Percentiles rank a stretch among this genome's conserved stretches.
Conservation (phyloP, 2,888 invertebrate genomes). For the Dicyrtoma fusca region DNA sequence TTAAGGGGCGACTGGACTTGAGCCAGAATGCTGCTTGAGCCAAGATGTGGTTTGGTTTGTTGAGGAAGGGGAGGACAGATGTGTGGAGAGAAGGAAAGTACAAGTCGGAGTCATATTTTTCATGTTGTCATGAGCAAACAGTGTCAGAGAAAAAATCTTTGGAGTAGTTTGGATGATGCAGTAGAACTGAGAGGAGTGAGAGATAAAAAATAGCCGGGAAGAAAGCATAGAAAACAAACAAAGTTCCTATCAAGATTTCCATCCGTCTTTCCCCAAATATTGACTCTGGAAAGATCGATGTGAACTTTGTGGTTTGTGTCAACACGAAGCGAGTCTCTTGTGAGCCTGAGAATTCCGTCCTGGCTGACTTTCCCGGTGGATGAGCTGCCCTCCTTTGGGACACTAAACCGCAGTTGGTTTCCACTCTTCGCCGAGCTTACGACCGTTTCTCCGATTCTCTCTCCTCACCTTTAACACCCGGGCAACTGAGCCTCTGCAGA, state of each 20-base stretch:
- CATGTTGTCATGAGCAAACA: slow-evolving; percentile 30
- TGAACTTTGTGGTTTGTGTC: slow-evolving; percentile 29
- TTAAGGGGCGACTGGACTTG: too few species aligned
- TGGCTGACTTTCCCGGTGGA: background rate
- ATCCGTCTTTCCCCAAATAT: slow-evolving; percentile 24
- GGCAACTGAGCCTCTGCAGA: too few species aligned
- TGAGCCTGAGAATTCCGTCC: slow-evolving; percentile 17
- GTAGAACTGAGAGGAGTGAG: background rate
- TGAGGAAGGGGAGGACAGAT: background rate
- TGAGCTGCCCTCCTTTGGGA: too few species aligned
- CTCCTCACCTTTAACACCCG: background rate
- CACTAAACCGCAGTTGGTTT: background rate
- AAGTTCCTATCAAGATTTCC: slow-evolving; percentile 31
- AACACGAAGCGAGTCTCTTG: slow-evolving; percentile 14
- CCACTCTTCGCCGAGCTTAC: background rate
- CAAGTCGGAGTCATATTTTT: slow-evolving; percentile 20
- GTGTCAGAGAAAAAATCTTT: slow-evolving; percentile 25
- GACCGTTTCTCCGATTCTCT: background rate
- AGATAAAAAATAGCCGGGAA: background rate
- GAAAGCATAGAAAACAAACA: slow-evolving; percentile 8
- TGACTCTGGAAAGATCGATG: slow-evolving; percentile 32
- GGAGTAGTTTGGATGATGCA: background rate
- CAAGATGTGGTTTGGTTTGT: slow-evolving; percentile 1
- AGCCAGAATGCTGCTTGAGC: too few species aligned
- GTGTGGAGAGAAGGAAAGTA: slow-evolving; percentile 2